A percentile compares a stretch with the other conserved stretches of the same genome.
phyloP scores from a whole-genome alignment of 2,797 vertebrate genomes.

The Halcyon leucocephala region DNA sequence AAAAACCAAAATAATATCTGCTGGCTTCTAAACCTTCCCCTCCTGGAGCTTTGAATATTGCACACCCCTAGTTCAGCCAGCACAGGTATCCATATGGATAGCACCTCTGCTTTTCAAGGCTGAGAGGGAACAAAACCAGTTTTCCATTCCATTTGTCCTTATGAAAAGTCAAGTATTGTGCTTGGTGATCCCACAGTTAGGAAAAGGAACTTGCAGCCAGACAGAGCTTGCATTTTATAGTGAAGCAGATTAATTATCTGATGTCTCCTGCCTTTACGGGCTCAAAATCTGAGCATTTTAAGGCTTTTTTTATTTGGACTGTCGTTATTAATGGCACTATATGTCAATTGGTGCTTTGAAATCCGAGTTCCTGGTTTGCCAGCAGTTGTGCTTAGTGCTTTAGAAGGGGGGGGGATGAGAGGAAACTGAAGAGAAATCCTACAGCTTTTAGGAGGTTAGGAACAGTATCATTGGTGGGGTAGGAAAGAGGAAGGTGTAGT shows the following conservation, averaged over 20 bases:
- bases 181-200: background rate
- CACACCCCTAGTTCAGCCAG: background rate
- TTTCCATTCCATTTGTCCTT: background rate
- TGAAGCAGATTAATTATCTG: background rate
- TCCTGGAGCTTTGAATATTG: background rate
- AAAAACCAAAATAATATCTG: background rate
- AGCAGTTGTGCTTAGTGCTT: background rate
- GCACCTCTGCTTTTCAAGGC: background rate
- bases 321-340: background rate
- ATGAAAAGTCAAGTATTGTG: background rate
- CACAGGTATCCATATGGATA: background rate
- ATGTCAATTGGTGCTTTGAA: background rate
- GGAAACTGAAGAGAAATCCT: background rate
- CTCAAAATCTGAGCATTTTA: background rate
- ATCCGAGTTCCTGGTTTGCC: background rate
- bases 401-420: background rate
- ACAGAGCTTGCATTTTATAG: background rate
- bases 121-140: background rate
- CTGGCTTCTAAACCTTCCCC: background rate
- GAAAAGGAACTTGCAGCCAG: background rate
- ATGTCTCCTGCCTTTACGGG: background rate
- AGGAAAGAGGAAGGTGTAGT: background rate
- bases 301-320: slow-evolving; percentile 7
- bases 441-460: background rate
- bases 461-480: rapidly evolving